Evolutionary conservation across 2,888 invertebrate species (phyloP).

Genomic region (Lochmaea crataegi): DNA sequence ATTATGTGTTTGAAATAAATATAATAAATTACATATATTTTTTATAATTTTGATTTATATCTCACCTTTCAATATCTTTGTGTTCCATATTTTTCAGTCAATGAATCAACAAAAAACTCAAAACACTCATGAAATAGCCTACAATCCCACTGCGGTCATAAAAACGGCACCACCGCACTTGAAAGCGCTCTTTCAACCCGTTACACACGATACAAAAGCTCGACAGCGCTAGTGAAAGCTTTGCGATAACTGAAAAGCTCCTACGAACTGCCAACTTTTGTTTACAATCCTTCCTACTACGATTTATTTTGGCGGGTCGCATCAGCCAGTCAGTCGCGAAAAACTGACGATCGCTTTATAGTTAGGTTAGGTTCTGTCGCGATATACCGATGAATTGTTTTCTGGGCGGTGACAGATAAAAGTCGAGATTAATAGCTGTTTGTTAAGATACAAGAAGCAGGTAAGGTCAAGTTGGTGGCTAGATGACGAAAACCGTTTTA

Average conservation of each 20-base stretch:
- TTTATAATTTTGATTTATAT: too few relatives aligned
- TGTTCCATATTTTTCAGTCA: slow-evolving; percentile 9
- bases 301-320: slow-evolving; percentile 13
- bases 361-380: background rate
- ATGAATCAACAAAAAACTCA: background rate
- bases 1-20: background rate
- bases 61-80: slow-evolving; percentile 18
- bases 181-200: background rate
- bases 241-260: slow-evolving; percentile 16
- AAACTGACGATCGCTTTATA: background rate
- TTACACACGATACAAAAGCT: slow-evolving; percentile 19
- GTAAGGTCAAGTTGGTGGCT: slow-evolving; percentile 19
- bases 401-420: slow-evolving; percentile 4
- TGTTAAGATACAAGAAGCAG: slow-evolving; percentile 2
- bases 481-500: background rate
- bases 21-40: background rate
- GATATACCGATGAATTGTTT: slow-evolving; percentile 9
- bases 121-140: background rate
- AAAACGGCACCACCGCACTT: background rate
- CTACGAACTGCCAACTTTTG: background rate
- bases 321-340: slow-evolving; percentile 3
- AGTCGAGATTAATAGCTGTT: background rate
- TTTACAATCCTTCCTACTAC: slow-evolving; percentile 7
- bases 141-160: background rate
- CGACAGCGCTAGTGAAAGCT: background rate